Base-by-base conservation (phyloP, 2,113 vertebrate genomes). In the Microcebus tavaratra region DNA sequence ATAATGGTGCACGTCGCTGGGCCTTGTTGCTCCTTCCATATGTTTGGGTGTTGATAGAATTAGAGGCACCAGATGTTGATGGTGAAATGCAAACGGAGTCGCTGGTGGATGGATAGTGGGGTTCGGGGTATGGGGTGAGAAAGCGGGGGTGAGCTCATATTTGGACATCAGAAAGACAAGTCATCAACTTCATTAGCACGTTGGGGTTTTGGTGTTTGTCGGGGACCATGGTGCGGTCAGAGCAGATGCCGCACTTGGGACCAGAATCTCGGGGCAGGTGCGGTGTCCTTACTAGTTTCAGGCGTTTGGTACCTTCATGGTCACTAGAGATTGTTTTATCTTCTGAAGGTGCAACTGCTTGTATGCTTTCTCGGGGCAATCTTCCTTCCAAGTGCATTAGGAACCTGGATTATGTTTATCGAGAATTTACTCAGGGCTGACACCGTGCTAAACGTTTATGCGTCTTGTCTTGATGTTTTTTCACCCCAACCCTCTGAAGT, bases 1-100 rank as follows among this genome's bases (percentile, higher is more conserved):
- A 98, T 95, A 98, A 97, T 98, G 98, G 97, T 98, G 98, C 95
- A 96, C 0, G 5, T 90, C 18, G 42, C 65, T 3, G 78, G 97
- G 96, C 96, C 94, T 81, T 65, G 85, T 75, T 0, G 79, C 91
- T 96, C 95, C 84, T 81, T 63, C 96, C 98, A 92, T 91, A 61
- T 86, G 72, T 91, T 96, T 85, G 80, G 0, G 3, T 82, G 82
- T 95, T 95, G 96, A 20, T 79, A 90, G 91, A 68, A 88, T 88
- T n/a, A 78, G 4, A 0, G 88, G 81, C n/a, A 27, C 89, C 93
- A 72, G 92, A 50, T 29, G 42, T 95, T 96, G 96, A 86, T 27
- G 73, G 27, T 31, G 6, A 1, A 82, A 48, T 59, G 70, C 90
- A 82, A 82, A 29, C 83, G 72, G 88, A 83, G 86, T 92, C 53